Evolutionary conservation across 2,888 invertebrate species (phyloP).

Genomic region (Dolichomitus sp.): DNA sequence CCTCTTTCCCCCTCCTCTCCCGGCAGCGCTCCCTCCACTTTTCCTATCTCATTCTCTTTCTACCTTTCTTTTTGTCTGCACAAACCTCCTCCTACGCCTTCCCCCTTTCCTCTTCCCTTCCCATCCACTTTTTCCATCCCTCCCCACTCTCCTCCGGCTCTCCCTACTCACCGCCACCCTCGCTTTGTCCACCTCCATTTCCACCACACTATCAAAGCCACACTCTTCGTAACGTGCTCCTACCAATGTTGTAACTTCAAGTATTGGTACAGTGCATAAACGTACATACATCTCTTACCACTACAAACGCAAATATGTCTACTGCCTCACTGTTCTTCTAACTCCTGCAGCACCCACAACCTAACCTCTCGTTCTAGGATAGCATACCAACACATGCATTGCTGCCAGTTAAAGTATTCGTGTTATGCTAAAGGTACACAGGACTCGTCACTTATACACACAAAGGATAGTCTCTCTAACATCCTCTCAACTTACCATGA

Average conservation of each 20-base stretch:
- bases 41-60: slow-evolving; percentile 71
- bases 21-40: slow-evolving; percentile 53
- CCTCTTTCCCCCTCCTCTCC: slow-evolving; percentile 43
- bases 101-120: slow-evolving; percentile 61
- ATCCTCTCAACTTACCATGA: neutral
- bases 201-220: slow-evolving; percentile 22
- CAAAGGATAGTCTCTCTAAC: neutral
- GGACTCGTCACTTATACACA: slow-evolving; percentile 15
- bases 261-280: slow-evolving; percentile 35
- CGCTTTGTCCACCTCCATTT: slow-evolving; percentile 60
- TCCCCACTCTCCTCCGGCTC: slow-evolving; percentile 35
- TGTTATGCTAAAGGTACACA: neutral
- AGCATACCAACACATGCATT: neutral
- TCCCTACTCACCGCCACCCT: slow-evolving; percentile 49
- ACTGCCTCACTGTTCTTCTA: slow-evolving; percentile 37
- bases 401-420: neutral
- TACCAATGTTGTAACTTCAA: slow-evolving; percentile 9
- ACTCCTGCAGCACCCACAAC: slow-evolving; percentile 12
- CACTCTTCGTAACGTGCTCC: neutral
- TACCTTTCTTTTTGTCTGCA: slow-evolving; percentile 56
- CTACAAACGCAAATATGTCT: slow-evolving; percentile 29
- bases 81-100: slow-evolving; percentile 49
- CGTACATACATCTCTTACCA: slow-evolving; percentile 23
- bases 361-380: neutral
- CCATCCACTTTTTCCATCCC: slow-evolving; percentile 8